These are phyloP conservation scores for Taenaris catops DNA, from an alignment of 2,888 invertebrate genomes.

Conservation along the genomic window DNA sequence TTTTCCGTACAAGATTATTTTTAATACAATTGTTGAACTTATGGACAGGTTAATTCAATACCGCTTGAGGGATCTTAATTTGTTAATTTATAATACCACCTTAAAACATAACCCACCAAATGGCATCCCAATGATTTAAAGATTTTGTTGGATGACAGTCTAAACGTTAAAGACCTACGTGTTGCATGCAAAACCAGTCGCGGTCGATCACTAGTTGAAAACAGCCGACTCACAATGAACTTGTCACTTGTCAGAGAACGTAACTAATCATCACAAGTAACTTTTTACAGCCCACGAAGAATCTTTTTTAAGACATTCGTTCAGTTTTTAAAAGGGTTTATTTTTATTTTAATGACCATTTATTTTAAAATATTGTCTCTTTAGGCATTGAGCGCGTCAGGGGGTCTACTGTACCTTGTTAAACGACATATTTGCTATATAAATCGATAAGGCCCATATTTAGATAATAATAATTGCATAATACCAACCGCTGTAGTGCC, in stretches of 20 bases:
- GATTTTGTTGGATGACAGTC: too few species aligned
- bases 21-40: too few species aligned
- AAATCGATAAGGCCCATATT: slow-evolving; percentile 4
- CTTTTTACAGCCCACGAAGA: slow-evolving; percentile 15
- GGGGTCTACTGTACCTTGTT: slow-evolving; percentile 20
- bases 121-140: too few species aligned
- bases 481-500: slow-evolving; percentile 2
- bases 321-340: slow-evolving; percentile 12
- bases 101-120: too few species aligned
- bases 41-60: too few species aligned
- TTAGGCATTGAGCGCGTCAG: slow-evolving; percentile 18
- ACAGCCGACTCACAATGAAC: slow-evolving; percentile 18
- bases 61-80: too few species aligned
- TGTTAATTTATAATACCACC: too few species aligned
- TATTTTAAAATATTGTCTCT: slow-evolving; percentile 18
- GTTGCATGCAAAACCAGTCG: background rate
- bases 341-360: slow-evolving; percentile 18
- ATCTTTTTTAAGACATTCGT: slow-evolving; percentile 12
- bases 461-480: slow-evolving; percentile 6
- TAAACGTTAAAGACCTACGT: background rate
- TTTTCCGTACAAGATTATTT: too few species aligned
- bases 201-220: slow-evolving; percentile 13
- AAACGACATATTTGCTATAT: background rate
- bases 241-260: slow-evolving; percentile 14
- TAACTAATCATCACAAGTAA: slow-evolving; percentile 14